Base-by-base conservation (phyloP, 2,888 invertebrate species). In the Timema podura region DNA sequence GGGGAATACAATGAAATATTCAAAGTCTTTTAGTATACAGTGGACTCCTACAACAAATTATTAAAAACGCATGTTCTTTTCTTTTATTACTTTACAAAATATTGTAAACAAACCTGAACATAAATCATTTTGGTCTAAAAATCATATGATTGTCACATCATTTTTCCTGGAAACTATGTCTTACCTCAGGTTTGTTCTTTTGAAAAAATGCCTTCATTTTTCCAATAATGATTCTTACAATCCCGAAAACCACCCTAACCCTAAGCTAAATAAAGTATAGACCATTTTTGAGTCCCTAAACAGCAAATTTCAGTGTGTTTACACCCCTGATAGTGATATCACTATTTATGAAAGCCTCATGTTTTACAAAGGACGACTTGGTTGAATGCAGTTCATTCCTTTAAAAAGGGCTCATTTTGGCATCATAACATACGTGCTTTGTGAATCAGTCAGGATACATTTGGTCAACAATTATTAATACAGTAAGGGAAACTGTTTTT, bases 391-490 rank as follows among this genome's bases (percentile, higher is more conserved):
- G 30, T 30, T 30, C 3, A 30, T 30, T 30, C 30, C 30, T 30
- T 30, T 30, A 30, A 30, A 30, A 30, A 30, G 30, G 30, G 30
- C 30, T 30, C 30, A 30, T 30, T 30, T 30, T 13, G 61, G 61
- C 61, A 61, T 16, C 1, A 61, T 44, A 45, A 61, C 61, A 16
- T 61, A 61, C 13, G 5, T 61, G 61, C 45, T 61, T 9, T 61
- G 61, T 61, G 61, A 61, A 61, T 61, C 61, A 61, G n/a, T 61
- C 44, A 9, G 61, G 61, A 10, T 61, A 61, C 13, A 61, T 61
- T n/a, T 61, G 61, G 61, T 44, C 30, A 44, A 44, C 45, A 44
- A 15, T 61, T 44, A 61, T 61, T 45, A 44, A 10, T 45, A 30
- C 30, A 30, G 30, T 30, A 30, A 30, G 3, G 30, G 30, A 30